Conservation (phyloP, 2,888 invertebrate species). For the Horisme vitalbata region DNA sequence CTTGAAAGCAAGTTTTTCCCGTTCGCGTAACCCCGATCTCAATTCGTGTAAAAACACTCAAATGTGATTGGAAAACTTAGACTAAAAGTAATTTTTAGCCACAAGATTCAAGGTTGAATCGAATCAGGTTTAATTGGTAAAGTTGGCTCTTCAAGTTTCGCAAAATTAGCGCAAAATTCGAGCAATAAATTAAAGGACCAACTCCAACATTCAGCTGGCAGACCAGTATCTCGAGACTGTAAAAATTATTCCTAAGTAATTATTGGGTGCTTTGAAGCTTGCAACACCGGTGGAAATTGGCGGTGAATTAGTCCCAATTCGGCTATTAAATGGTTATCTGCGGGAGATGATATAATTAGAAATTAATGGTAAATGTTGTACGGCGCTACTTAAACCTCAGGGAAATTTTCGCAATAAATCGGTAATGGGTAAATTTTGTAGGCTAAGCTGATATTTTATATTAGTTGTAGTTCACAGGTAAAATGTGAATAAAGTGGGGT, state of each 20-base stretch:
- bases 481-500: too few species aligned
- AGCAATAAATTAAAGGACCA: conserved; percentile 57
- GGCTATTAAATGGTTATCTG: conserved; percentile 7
- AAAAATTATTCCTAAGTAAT: conserved; percentile 34
- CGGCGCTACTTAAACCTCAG: background rate
- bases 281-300: conserved; percentile 11
- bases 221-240: conserved; percentile 26
- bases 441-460: too few species aligned
- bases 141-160: conserved; percentile 57
- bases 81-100: conserved; percentile 47
- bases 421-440: too few species aligned
- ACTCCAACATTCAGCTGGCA: conserved; percentile 22
- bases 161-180: conserved; percentile 58
- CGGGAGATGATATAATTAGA: conserved; percentile 4
- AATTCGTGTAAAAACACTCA: conserved; percentile 29
- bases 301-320: conserved; percentile 23
- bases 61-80: conserved; percentile 50
- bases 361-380: conserved; percentile 8
- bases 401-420: background rate
- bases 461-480: too few species aligned
- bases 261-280: conserved; percentile 32
- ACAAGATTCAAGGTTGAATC: conserved; percentile 51
- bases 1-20: background rate
- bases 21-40: conserved; percentile 9
- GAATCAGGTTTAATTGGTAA: conserved; percentile 67